Conservation (phyloP, 2,113 vertebrate species). For the Rhinopomastus cyanomelas region DNA sequence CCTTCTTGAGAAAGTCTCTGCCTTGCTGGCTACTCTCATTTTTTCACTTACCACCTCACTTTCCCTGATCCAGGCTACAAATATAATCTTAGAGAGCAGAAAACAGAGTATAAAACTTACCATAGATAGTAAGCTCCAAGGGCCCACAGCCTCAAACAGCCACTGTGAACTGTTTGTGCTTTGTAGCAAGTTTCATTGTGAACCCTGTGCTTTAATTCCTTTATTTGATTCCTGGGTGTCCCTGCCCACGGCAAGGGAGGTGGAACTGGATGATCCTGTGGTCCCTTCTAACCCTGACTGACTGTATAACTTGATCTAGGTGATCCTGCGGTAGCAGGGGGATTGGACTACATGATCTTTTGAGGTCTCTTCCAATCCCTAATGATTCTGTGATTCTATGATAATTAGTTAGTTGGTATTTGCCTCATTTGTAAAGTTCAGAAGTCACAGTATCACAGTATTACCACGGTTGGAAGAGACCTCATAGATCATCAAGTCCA, state of each 20-base stretch:
- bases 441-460: too few species aligned
- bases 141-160: neutral
- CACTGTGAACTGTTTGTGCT: neutral
- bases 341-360: too few species aligned
- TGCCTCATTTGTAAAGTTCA: constrained; percentile 17
- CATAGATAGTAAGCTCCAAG: neutral
- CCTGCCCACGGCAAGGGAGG: too few species aligned
- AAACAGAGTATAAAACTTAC: neutral
- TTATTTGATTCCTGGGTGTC: constrained; percentile 47
- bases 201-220: neutral
- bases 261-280: too few species aligned
- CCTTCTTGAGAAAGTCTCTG: constrained; percentile 10
- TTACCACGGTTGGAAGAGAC: too few species aligned
- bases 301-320: too few species aligned
- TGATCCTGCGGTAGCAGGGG: too few species aligned
- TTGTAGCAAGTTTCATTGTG: neutral
- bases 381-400: too few species aligned
- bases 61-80: neutral
- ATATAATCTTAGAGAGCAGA: neutral
- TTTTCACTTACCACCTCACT: neutral
- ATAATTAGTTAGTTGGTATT: neutral
- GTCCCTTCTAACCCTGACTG: too few species aligned
- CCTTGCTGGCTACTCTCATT: neutral
- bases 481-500: too few species aligned
- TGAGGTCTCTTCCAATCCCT: too few species aligned